Base-by-base conservation (phyloP, 2,113 vertebrate species). In the Mastomys natalensis region DNA sequence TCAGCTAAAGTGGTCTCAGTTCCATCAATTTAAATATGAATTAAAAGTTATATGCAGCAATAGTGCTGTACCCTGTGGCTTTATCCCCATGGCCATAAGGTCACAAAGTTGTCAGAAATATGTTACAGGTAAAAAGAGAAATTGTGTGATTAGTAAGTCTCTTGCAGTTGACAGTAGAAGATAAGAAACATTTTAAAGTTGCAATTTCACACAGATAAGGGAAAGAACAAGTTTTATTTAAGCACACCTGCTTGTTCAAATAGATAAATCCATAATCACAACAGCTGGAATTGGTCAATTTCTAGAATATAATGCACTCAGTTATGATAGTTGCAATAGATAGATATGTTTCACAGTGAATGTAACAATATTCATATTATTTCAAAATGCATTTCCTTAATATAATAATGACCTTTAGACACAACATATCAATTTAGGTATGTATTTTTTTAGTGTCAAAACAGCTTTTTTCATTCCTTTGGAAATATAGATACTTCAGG, bases 401-500 rank as follows among this genome's bases (percentile, higher is more conserved):
- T 72, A 58, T 96, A 96, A 97, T 62, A 87, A 21, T 89, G 74
- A 93, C 81, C 48, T n/a, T 95, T 96, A 97, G 21, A 73, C 62
- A 96, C 12, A 91, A 90, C 97, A 94, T 77, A 62, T 62, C 66
- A 15, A 96, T 94, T 97, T 91, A 97, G 34, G 74, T 78, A 74
- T 26, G 34, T 82, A 12, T n/a, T 95, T 37, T 24, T 16, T 70
- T 26, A n/a, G 45, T 62, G 97, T 74, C 89, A 90, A 97, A 66
- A 98, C 97, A 98, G 10, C 66, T 91, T 97, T 97, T 98, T 98
- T 77, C 91, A 81, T 53, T 80, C 93, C 94, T 55, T 96, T 96
- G 92, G 97, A 98, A 98, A 98, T 96, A 98, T 98, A 98, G 96
- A 97, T 98, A 98, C 51, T 78, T 58, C 93, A 97, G 87, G 82